Evolutionary conservation across 2,888 invertebrate species (phyloP).

Genomic region (Orthosia incerta): DNA sequence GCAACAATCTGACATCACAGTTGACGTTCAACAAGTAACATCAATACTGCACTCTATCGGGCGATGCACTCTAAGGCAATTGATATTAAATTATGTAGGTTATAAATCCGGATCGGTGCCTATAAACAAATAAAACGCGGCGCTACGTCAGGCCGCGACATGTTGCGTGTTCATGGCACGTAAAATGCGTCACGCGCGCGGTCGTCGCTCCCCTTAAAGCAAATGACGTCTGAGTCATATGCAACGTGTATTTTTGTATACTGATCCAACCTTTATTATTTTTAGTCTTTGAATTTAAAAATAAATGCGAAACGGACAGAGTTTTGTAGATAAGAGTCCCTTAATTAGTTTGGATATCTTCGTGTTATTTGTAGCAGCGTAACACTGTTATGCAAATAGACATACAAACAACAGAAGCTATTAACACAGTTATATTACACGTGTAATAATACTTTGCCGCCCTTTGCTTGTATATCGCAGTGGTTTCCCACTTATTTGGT

Average conservation of each 20-base stretch:
- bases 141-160: conserved; percentile 63
- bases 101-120: conserved; percentile 64
- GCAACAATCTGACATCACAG: conserved; percentile 16
- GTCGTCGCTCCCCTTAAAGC: conserved; percentile 85
- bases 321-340: not conserved
- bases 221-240: conserved; percentile 84
- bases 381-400: not conserved
- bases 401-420: conserved; percentile 1
- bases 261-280: conserved; percentile 44
- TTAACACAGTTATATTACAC: not conserved
- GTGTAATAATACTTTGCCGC: not conserved
- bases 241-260: conserved; percentile 73
- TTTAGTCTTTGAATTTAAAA: conserved; percentile 38
- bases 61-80: conserved; percentile 57
- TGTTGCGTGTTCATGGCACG: conserved; percentile 68
- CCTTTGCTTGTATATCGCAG: not conserved
- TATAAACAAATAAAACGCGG: conserved; percentile 64
- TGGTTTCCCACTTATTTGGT: conserved; percentile 15
- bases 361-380: not conserved
- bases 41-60: conserved; percentile 49
- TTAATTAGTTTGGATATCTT: not conserved
- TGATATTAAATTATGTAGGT: conserved; percentile 63
- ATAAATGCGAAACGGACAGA: conserved; percentile 8
- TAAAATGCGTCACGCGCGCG: conserved; percentile 78
- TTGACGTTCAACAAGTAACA: conserved; percentile 42